A percentile compares a stretch with the other conserved stretches of the same genome.
These are phyloP conservation scores for Tokudaia tokunoshimensis DNA, from an alignment of 2,797 vertebrate genomes.

Conservation along the genomic window DNA sequence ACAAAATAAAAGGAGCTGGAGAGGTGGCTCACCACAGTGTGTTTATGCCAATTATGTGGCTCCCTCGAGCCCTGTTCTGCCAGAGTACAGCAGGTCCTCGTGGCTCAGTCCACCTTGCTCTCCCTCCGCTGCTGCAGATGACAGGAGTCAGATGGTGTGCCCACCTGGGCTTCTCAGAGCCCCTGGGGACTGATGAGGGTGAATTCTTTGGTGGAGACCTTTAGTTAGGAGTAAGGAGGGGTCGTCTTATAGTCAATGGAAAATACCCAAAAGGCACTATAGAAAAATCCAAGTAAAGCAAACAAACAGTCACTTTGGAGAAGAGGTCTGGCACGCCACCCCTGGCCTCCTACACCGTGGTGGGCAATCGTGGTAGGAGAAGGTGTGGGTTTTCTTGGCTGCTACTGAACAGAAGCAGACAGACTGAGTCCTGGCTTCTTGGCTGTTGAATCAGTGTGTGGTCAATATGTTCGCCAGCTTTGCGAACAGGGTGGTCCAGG, in stretches of 20 bases:
- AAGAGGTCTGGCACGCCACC: background rate
- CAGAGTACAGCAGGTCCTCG: background rate
- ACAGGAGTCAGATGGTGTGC: background rate
- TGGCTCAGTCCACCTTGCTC: background rate
- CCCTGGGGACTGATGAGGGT: background rate
- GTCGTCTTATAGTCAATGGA: background rate
- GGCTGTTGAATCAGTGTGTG: background rate
- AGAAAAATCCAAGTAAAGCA: conserved; percentile 44
- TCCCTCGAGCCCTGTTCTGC: background rate
- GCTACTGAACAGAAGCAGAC: background rate
- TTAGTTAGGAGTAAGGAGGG: background rate
- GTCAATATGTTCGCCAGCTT: background rate
- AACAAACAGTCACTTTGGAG: background rate
- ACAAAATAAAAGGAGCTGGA: conserved; percentile 68
- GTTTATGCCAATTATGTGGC: conserved; percentile 33
- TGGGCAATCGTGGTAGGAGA: conserved; percentile 6
- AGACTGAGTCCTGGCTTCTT: background rate
- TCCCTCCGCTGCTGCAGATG: background rate
- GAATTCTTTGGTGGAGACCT: background rate
- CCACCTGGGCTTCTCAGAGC: background rate
- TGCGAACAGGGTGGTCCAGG: background rate
- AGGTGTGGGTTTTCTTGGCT: conserved; percentile 9
- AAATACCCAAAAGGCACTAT: background rate
- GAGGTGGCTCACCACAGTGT: conserved; percentile 5
- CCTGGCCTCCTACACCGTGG: background rate